Conservation (phyloP, 2,888 invertebrate species). For the Lasius platythorax region DNA sequence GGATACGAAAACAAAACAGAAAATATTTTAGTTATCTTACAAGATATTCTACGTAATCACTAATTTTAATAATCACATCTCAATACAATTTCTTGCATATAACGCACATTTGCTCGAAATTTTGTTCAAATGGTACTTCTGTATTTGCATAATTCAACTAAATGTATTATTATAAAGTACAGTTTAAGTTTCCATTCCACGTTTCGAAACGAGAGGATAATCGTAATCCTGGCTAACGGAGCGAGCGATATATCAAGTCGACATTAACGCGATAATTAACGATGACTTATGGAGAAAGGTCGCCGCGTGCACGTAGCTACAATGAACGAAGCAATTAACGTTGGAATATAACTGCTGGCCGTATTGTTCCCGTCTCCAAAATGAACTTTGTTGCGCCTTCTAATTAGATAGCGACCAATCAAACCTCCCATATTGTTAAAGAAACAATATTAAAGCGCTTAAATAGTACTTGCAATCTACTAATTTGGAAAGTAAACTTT, state of each 20-base stretch:
- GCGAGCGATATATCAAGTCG: constrained; percentile 66
- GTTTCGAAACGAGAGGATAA: constrained; percentile 45
- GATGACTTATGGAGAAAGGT: constrained; percentile 71
- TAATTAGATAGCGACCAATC: constrained; percentile 30
- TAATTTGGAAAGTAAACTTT: constrained; percentile 6
- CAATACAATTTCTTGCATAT: not conserved
- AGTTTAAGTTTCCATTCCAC: constrained; percentile 15
- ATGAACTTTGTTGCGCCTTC: constrained; percentile 35
- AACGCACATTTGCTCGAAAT: not conserved
- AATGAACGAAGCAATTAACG: constrained; percentile 70
- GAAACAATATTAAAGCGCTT: not conserved
- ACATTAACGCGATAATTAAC: constrained; percentile 73
- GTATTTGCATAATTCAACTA: constrained; percentile 3
- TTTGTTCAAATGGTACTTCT: not conserved
- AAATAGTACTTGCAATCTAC: not conserved
- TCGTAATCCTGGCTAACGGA: constrained; percentile 41
- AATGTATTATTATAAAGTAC: constrained; percentile 36
- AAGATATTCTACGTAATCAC: not conserved
- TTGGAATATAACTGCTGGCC: constrained; percentile 37
- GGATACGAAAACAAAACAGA: not conserved
- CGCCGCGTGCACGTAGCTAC: constrained; percentile 53
- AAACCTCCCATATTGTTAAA: constrained; percentile 19
- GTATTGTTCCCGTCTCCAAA: constrained; percentile 13
- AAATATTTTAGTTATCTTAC: not conserved
- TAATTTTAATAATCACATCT: not conserved